These are phyloP conservation scores for Nesometra sesokonis DNA, from an alignment of 35 echinoderm and acorn worm species.

Conservation along the genomic window DNA sequence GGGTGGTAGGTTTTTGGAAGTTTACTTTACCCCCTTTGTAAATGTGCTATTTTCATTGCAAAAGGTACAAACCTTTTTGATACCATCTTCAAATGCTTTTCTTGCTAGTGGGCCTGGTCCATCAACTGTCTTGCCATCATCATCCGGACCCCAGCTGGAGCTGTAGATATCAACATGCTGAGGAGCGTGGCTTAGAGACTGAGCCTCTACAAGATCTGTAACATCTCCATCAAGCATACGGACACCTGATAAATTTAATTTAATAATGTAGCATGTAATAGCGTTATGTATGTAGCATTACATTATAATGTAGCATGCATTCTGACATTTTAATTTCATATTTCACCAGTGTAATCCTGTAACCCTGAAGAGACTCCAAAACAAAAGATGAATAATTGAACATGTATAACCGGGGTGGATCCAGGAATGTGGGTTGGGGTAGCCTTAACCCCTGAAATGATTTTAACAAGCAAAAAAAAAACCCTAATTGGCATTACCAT, in stretches of 20 bases:
- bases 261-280: not conserved
- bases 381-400: too few species aligned
- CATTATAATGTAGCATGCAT: not conserved
- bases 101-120: not conserved
- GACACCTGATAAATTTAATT: slow-evolving; percentile 3
- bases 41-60: not conserved
- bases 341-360: not conserved
- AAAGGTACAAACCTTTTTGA: not conserved
- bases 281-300: not conserved
- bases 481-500: too few species aligned
- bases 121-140: slow-evolving; percentile 21
- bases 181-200: slow-evolving; percentile 1
- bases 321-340: not conserved
- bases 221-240: slow-evolving; percentile 21
- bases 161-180: slow-evolving; percentile 14
- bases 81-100: slow-evolving; percentile 3
- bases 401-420: too few species aligned
- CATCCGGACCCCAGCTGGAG: slow-evolving; percentile 11
- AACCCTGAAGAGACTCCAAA: too few species aligned
- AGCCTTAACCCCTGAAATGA: too few species aligned
- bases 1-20: too few species aligned
- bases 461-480: too few species aligned
- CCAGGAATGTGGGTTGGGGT: too few species aligned
- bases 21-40: not conserved
- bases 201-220: not conserved